Percentiles rank a stretch among this genome's conserved stretches.
Evolutionary conservation across 2,113 vertebrate genomes (phyloP).

Genomic region (Podocnemis expansa): DNA sequence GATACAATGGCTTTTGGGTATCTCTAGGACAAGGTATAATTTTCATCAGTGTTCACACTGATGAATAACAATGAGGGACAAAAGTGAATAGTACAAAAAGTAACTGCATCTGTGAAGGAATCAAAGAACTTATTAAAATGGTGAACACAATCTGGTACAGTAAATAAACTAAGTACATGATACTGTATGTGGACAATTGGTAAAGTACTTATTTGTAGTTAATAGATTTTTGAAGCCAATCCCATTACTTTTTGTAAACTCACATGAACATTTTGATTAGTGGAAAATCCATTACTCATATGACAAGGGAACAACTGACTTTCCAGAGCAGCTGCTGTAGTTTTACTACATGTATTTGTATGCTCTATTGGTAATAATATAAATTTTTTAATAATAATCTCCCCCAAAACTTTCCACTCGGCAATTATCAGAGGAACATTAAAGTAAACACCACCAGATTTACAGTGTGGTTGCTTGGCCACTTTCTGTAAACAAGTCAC

Average conservation of each 20-base stretch:
- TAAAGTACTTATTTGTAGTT: not conserved
- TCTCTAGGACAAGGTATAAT: not conserved
- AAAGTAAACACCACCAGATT: not conserved
- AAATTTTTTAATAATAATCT: constrained; percentile 38
- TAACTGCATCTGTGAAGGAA: not conserved
- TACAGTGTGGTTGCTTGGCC: not conserved
- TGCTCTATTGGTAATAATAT: not conserved
- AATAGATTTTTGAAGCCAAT: constrained; percentile 12
- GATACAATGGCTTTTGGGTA: not conserved
- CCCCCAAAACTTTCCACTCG: constrained; percentile 7
- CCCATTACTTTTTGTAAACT: not conserved
- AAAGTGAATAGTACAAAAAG: not conserved
- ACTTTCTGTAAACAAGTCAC: constrained; percentile 18
- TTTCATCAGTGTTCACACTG: not conserved
- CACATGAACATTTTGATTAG: constrained; percentile 22
- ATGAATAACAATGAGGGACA: not conserved
- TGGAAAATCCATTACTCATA: constrained; percentile 1
- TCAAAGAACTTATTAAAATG: not conserved
- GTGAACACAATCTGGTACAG: not conserved
- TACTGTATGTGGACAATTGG: not conserved
- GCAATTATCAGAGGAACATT: constrained; percentile 16
- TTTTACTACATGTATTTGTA: not conserved
- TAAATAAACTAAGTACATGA: not conserved
- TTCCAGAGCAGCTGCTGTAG: not conserved
- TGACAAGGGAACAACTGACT: constrained; percentile 23